These are phyloP conservation scores for Galleria mellonella DNA, from an alignment of 1,140 invertebrate species.

Conservation along the genomic window DNA sequence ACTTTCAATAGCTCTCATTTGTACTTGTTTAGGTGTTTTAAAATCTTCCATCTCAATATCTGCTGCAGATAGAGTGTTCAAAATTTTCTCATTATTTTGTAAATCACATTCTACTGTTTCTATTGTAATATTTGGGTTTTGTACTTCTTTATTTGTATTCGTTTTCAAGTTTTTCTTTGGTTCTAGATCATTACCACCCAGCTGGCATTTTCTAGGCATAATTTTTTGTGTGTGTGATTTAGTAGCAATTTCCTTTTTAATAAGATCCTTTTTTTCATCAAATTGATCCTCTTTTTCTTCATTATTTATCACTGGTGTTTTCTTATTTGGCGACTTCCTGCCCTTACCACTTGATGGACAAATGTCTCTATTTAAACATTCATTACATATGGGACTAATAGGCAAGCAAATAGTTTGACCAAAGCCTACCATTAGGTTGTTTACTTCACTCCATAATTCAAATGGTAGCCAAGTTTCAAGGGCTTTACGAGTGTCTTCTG, in stretches of 20 bases:
- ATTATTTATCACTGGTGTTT: slow-evolving; percentile 30
- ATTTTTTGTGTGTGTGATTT: slow-evolving; percentile 12
- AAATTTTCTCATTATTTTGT: neutral
- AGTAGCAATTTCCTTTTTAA: slow-evolving; percentile 1
- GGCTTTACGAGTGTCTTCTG: slow-evolving; percentile 89
- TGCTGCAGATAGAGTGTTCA: neutral
- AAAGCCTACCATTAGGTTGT: slow-evolving; percentile 95
- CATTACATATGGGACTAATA: slow-evolving; percentile 84
- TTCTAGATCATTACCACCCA: neutral
- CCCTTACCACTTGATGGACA: slow-evolving; percentile 82
- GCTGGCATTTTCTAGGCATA: slow-evolving; percentile 5
- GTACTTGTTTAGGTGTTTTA: too few species aligned
- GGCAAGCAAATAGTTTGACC: slow-evolving; percentile 94
- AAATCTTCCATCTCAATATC: too few species aligned
- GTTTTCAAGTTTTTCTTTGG: neutral
- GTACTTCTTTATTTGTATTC: neutral
- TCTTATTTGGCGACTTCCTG: slow-evolving; percentile 42
- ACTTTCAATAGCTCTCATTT: too few species aligned
- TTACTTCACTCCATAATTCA: slow-evolving; percentile 92
- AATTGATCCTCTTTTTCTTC: slow-evolving; percentile 10
- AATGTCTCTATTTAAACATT: slow-evolving; percentile 88
- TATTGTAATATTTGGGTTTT: neutral
- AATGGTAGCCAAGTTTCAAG: slow-evolving; percentile 94
- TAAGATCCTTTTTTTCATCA: slow-evolving; percentile 1
- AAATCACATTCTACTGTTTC: neutral